A percentile compares a stretch with the other conserved stretches of the same genome.
phyloP scores from a whole-genome alignment of 2,113 vertebrate genomes.

The Petrocephalus zakoni region DNA sequence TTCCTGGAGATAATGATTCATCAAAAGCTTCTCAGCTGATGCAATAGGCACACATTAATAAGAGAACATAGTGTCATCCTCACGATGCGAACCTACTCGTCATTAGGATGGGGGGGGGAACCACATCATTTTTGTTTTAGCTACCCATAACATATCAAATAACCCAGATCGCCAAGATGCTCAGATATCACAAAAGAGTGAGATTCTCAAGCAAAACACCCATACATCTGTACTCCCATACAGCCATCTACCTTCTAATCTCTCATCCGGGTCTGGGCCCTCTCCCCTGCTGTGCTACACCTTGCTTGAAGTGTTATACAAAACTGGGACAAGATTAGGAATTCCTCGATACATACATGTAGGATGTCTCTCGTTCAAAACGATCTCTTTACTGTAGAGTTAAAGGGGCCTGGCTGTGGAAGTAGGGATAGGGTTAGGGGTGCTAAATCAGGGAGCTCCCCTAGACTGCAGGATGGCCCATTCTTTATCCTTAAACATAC shows the following conservation, averaged over 20 bases:
- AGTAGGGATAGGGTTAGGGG: no score
- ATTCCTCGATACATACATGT: no score
- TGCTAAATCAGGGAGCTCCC: background rate
- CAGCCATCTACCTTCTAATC: background rate
- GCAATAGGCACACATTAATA: slow-evolving; percentile 64
- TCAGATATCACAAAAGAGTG: slow-evolving; percentile 31
- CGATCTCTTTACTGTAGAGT: no score
- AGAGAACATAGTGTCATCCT: slow-evolving; percentile 59
- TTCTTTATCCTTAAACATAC: slow-evolving; percentile 35
- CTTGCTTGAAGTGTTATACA: background rate
- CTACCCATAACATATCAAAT: slow-evolving; percentile 58
- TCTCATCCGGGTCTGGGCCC: background rate
- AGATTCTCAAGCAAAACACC: background rate
- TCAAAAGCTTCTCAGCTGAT: slow-evolving; percentile 51
- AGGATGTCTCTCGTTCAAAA: no score
- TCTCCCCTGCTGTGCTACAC: background rate
- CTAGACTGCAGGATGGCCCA: background rate
- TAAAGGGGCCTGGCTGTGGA: no score
- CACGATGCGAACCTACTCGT: slow-evolving; percentile 60
- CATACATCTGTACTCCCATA: background rate
- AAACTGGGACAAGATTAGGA: background rate
- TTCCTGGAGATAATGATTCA: slow-evolving; percentile 57
- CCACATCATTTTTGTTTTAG: slow-evolving; percentile 47
- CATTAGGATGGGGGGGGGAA: slow-evolving; percentile 53
- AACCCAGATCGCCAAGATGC: slow-evolving; percentile 44